Percentiles rank a stretch among this genome's conserved stretches.
phyloP scores from a whole-genome alignment of 2,888 invertebrate genomes.

The Augochlorella aurata region DNA sequence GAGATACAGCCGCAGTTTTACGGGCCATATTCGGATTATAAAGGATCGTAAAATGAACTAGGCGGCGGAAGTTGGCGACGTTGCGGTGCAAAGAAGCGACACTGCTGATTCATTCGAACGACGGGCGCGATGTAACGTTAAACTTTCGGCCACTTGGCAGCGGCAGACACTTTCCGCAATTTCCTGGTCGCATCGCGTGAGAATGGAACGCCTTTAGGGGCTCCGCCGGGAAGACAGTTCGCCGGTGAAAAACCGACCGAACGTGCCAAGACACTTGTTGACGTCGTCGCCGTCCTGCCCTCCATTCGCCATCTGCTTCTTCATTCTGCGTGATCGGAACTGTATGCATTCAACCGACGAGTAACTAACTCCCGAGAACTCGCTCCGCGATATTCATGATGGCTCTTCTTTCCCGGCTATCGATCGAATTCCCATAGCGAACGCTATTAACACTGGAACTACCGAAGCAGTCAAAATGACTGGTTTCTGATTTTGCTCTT shows the following conservation, averaged over 20 bases:
- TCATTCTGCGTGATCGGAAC: neutral
- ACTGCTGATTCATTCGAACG: slow-evolving; percentile 23
- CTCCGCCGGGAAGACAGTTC: slow-evolving; percentile 39
- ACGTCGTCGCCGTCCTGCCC: slow-evolving; percentile 38
- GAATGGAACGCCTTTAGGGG: slow-evolving; percentile 37
- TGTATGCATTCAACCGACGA: neutral
- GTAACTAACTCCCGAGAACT: neutral
- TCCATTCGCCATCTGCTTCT: slow-evolving; percentile 18
- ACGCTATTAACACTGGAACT: no score
- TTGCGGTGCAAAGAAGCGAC: neutral
- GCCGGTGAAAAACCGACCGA: slow-evolving; percentile 44
- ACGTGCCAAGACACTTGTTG: slow-evolving; percentile 75
- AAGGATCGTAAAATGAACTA: slow-evolving; percentile 16
- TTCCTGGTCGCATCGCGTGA: slow-evolving; percentile 49
- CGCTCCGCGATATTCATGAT: neutral
- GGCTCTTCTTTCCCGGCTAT: no score
- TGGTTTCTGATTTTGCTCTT: no score
- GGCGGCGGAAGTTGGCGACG: neutral
- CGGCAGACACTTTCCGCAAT: slow-evolving; percentile 30
- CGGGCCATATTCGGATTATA: slow-evolving; percentile 13
- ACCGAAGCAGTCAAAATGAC: no score
- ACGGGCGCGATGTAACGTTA: slow-evolving; percentile 30
- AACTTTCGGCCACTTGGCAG: slow-evolving; percentile 36
- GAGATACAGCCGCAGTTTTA: neutral
- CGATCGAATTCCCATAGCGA: no score